Evolutionary conservation across 2,113 vertebrate species (phyloP), one percentile per base, ranked within the genome.

Genomic region (Oncorhynchus gorbuscha): DNA sequence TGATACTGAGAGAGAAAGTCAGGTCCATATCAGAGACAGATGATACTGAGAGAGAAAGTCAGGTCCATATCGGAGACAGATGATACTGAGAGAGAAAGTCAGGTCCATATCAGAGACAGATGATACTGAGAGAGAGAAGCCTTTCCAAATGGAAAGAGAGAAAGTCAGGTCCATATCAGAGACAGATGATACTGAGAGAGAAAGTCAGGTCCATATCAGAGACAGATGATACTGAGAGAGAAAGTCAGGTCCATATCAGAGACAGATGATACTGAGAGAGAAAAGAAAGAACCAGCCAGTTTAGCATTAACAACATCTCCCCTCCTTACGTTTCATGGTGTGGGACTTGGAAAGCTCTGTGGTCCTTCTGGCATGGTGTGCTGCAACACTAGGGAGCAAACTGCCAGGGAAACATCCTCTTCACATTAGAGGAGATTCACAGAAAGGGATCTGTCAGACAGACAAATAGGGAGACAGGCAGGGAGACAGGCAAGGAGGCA

Each of bases 21-120:
- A 66, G 76, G 51, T 83, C 72, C 24, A 83, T 70, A 81, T 81
- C 72, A 83, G 76, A 85, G 28, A 51, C 77, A 82, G 77, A 79
- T 81, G 68, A 76, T 69, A 70, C 51, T 64, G 30, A 68, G 48
- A 71, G 39, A n/a, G 32, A 61, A 78, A 7, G n/a, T 28, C 62
- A 66, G 76, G 51, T 83, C 72, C 24, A 83, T 70, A 81, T 81
- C 72, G 81, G 76, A 85, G 28, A 51, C 77, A 82, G 77, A 79
- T 81, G 68, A 76, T 69, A 70, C 51, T 64, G 30, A 68, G 48
- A 71, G 39, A n/a, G 32, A 61, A 78, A 7, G n/a, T 28, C 62
- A 66, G 76, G 51, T 83, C 72, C 24, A 83, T 70, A 81, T 81
- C 72, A 83, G 76, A 85, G 28, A 51, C 77, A 82, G 77, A 79